Evolutionary conservation across 2,888 invertebrate species (phyloP), one percentile per base, ranked within the genome.

Genomic region (Parnassius orleans): DNA sequence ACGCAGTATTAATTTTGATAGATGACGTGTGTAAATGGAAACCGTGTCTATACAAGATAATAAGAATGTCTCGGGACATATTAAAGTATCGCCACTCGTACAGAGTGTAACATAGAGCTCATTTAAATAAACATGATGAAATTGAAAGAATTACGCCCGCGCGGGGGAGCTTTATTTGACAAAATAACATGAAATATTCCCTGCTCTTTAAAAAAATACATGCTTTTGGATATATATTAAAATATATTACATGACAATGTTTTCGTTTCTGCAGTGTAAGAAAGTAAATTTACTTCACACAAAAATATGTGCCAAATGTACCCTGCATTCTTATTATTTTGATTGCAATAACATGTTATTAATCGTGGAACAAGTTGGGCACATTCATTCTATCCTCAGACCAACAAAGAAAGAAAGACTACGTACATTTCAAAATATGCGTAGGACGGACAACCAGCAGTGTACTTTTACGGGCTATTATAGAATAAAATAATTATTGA

Each of bases 51-150:
- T 65, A 72, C 78, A 81, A 87, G 79, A 85, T 88, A 88, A 87
- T 87, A 88, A 86, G 82, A 82, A 77, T 83, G 82, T 86, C 78
- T 77, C 75, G 73, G 81, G 83, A 84, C 84, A 88, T 86, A 88
- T 89, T 88, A 88, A 87, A 81, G 72, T 75, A 74, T 65, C 68
- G 67, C 68, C 59, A 46, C 43, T 51, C 63, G 41, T 68, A 75
- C 80, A 74, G 76, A 76, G 82, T 80, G 86, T 83, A 80, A 83
- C 81, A 87, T 85, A 84, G 80, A 83, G 77, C 81, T 87, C 84
- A 89, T 90, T 89, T 90, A 81, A 87, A 90, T 90, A 89, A 79
- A 90, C 89, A 90, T 79, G 86, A 84, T 84, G 82, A 86, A 89
- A 90, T 90, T 89, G 90, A 90, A 87, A 87, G 85, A 87, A 89